Evolutionary conservation across 2,888 invertebrate genomes (phyloP).

Genomic region (Sesia apiformis): DNA sequence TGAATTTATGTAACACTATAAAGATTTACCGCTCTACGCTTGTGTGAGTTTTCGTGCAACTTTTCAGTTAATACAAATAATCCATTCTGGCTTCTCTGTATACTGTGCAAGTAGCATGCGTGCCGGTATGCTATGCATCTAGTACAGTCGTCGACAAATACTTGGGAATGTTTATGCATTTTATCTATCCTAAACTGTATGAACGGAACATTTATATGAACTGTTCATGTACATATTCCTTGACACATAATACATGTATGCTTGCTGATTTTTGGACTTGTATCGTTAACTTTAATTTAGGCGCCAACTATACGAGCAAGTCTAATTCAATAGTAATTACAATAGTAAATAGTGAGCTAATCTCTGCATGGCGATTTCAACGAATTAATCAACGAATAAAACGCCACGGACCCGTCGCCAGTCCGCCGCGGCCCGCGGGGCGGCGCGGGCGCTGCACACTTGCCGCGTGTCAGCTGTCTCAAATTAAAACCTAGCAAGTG

Average conservation of each 20-base stretch:
- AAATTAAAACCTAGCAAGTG: background rate
- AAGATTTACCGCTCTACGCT: background rate
- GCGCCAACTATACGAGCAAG: too few relatives aligned
- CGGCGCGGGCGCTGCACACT: background rate
- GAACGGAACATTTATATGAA: background rate
- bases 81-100: background rate
- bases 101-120: background rate
- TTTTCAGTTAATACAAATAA: too few relatives aligned
- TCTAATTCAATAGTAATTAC: too few relatives aligned
- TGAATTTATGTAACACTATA: background rate
- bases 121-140: background rate
- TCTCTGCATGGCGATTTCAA: too few relatives aligned
- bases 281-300: too few relatives aligned
- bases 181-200: background rate
- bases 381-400: background rate
- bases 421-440: background rate
- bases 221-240: too few relatives aligned
- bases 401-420: background rate
- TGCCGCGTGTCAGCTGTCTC: background rate
- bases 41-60: too few relatives aligned
- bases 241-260: too few relatives aligned
- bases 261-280: too few relatives aligned
- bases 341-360: too few relatives aligned
- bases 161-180: background rate
- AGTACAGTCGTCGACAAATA: background rate